A percentile compares a stretch with the other conserved stretches of the same genome.
phyloP scores from a whole-genome alignment of 1,140 invertebrate species.

The Thaumatotibia leucotreta region DNA sequence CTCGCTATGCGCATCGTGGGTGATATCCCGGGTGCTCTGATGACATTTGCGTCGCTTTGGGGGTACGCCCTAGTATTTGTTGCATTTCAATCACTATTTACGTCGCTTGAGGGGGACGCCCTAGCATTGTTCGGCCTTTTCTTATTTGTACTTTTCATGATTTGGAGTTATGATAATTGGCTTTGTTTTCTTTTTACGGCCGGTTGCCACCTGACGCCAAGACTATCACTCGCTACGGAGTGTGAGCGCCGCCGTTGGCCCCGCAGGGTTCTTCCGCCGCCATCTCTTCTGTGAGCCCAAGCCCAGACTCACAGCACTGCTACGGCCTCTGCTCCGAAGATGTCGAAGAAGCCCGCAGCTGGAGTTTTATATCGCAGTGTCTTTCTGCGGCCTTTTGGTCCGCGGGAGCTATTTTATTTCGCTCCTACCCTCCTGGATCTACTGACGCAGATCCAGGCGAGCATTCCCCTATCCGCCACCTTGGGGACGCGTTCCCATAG shows the following conservation, averaged over 20 bases:
- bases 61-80: constrained; percentile 23
- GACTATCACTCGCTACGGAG: background rate
- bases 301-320: background rate
- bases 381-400: constrained; percentile 26
- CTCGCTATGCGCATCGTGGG: background rate
- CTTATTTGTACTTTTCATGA: background rate
- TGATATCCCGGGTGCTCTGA: background rate
- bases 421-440: too few species aligned
- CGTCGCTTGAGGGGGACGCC: constrained; percentile 3
- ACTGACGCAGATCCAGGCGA: too few species aligned
- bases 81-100: background rate
- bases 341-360: background rate
- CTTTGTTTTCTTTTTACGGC: too few species aligned
- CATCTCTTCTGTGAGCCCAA: background rate
- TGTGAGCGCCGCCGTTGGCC: background rate
- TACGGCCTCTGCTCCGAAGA: background rate
- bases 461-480: too few species aligned
- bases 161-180: too few species aligned
- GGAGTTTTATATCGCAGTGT: constrained; percentile 21
- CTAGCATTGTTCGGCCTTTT: background rate
- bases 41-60: constrained; percentile 21
- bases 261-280: background rate
- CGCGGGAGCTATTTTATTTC: constrained; percentile 24
- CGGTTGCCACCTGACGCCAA: background rate
- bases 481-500: too few species aligned